Evolutionary conservation across 2,113 vertebrate species (phyloP).

Genomic region (Sylvilagus bachmani): DNA sequence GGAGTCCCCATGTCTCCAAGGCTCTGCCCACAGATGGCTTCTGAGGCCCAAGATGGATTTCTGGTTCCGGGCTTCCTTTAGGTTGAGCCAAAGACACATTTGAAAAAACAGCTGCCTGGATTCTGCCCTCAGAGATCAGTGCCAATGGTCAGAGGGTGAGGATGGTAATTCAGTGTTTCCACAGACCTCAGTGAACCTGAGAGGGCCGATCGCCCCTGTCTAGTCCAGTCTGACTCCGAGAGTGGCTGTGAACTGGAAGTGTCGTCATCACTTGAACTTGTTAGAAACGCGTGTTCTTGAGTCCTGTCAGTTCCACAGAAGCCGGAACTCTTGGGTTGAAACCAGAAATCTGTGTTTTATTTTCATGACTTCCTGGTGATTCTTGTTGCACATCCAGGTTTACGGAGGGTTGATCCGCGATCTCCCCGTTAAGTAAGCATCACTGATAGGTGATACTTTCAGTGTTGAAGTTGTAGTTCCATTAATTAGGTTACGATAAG

Average conservation of each 20-base stretch:
- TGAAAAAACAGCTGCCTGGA: background rate
- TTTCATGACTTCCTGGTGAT: background rate
- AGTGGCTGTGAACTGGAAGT: background rate
- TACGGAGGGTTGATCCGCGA: background rate
- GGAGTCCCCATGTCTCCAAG: background rate
- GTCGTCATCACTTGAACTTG: background rate
- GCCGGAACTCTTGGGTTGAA: background rate
- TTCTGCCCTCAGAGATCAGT: background rate
- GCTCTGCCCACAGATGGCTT: background rate
- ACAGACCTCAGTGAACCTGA: background rate
- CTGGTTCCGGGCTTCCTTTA: no score
- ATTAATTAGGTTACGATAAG: background rate
- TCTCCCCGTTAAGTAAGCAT: background rate
- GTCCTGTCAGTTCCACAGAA: background rate
- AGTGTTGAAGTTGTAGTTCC: background rate
- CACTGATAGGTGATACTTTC: background rate
- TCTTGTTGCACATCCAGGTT: background rate
- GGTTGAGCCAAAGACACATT: background rate
- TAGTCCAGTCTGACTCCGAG: background rate
- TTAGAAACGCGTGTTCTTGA: background rate
- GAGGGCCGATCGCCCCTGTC: background rate
- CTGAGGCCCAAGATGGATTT: background rate
- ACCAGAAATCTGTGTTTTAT: background rate
- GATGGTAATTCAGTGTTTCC: no score
- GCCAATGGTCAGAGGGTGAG: background rate